Evolutionary conservation across 2,888 invertebrate genomes (phyloP), one percentile per base, ranked within the genome.

Genomic region (Strigamia maritima): DNA sequence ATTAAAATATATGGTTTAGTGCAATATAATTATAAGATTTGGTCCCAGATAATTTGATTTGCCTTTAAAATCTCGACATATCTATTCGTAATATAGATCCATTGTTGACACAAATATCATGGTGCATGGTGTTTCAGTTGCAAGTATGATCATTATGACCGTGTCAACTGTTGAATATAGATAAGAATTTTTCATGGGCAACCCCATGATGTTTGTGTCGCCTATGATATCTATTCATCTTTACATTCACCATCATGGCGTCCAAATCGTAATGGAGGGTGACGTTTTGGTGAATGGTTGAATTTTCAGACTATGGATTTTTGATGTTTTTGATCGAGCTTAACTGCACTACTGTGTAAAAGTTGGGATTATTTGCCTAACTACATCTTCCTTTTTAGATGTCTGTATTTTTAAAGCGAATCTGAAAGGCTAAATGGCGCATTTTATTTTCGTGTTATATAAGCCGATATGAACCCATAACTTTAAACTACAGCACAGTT

Each of bases 391-490:
- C n/a, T 60, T 60, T 60, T 60, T 8, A 60, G 22, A 60, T 60
- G 8, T 60, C 19, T 6, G 10, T 19, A 60, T 19, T 60, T n/a
- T 60, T 19, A 60, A 40, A 40, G 31, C 7, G 31, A 31, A 31
- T 31, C 31, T 31, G 31, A 31, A 35, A 35, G 35, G 35, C 35
- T 8, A 35, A 35, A 35, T 35, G 44, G 44, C 44, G 44, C n/a
- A 44, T 16, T 44, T 44, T 44, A 35, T 44, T 44, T 8, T 16
- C 4, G 4, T 35, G 4, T 35, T 35, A 44, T 44, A 22, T 60
- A 60, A 60, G 60, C 60, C 60, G 60, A 60, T 60, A 60, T 24
- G 22, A 60, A n/a, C 60, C 60, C 60, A 60, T 22, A 60, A 24
- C 24, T 22, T 24, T 60, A 60, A 49, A 49, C 1, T 49, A 49